Evolutionary conservation across 2,113 vertebrate species (phyloP), one percentile per base, ranked within the genome.

Genomic region (Speoplatyrhinus poulsoni): DNA sequence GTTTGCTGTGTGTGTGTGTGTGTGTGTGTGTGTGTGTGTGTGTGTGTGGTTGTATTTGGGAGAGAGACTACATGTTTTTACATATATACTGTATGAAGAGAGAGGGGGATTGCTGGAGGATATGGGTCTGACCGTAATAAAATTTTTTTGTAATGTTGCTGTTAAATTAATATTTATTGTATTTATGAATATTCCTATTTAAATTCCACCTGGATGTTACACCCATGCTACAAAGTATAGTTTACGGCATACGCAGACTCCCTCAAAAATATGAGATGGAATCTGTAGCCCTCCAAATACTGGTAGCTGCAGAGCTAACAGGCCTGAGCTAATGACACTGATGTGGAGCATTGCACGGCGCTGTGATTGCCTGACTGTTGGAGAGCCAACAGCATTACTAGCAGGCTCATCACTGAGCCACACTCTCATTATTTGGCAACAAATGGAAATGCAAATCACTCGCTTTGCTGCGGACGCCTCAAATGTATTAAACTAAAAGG

Each of bases 401-500:
- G 90, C 85, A 78, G 77, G 67, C 90, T 92, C 92, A 92, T 93
- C 90, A 92, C 88, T 84, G 85, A 81, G 88, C 87, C 73, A 67
- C 88, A 80, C 82, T 90, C 89, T 90, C 88, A 92, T 92, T 91
- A 93, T 93, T 92, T 90, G 87, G 87, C 82, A 84, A 89, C 88
- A 93, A 95, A 96, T 95, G 94, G 95, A 98, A 96, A 97, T 96
- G 96, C 95, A 96, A 97, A 98, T 94, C 87, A 81, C 86, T 92
- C 93, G 93, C 95, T 95, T 95, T 94, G 94, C 91, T 86, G 82
- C 80, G 87, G 93, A 93, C 88, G 93, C 93, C 90, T 94, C 92
- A 94, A 95, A 98, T 97, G 95, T 96, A 97, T 98, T 98, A 98
- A 96, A 94, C 94, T 98, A 96, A 97, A 98, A 98, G 96, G 95